Evolutionary conservation across 2,797 vertebrate species (phyloP).

Genomic region (Argyrosomus regius): DNA sequence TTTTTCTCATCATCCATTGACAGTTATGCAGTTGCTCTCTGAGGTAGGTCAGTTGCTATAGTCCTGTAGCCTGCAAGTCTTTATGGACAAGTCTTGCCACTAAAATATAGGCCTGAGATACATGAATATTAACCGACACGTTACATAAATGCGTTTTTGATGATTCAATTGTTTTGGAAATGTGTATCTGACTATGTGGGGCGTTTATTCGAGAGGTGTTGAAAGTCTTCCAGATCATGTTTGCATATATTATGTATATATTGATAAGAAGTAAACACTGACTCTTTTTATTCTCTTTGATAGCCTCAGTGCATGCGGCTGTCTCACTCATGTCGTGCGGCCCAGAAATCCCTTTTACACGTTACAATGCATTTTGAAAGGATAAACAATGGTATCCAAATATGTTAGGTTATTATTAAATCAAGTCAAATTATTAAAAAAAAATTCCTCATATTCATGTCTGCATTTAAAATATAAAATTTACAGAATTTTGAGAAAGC

Average conservation of each 20-base stretch:
- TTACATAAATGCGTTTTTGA: background rate
- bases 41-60: no score
- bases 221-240: constrained; percentile 42
- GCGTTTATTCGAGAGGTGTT: constrained; percentile 21
- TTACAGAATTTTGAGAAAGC: background rate
- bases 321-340: background rate
- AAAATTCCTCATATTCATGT: background rate
- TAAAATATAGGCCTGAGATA: background rate
- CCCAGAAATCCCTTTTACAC: background rate
- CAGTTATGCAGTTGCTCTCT: background rate
- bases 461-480: background rate
- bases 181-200: background rate
- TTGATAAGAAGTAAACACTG: constrained; percentile 56
- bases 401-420: background rate
- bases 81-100: background rate
- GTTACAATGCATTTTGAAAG: background rate
- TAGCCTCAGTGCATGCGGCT: background rate
- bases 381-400: background rate
- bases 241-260: constrained; percentile 2
- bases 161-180: background rate
- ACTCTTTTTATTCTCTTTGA: constrained; percentile 18
- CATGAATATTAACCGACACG: background rate
- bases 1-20: background rate
- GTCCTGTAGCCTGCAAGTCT: background rate
- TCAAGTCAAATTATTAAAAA: background rate